These are phyloP conservation scores for Poeciliopsis turneri DNA, from an alignment of 2,797 vertebrate genomes.

Conservation along the genomic window DNA sequence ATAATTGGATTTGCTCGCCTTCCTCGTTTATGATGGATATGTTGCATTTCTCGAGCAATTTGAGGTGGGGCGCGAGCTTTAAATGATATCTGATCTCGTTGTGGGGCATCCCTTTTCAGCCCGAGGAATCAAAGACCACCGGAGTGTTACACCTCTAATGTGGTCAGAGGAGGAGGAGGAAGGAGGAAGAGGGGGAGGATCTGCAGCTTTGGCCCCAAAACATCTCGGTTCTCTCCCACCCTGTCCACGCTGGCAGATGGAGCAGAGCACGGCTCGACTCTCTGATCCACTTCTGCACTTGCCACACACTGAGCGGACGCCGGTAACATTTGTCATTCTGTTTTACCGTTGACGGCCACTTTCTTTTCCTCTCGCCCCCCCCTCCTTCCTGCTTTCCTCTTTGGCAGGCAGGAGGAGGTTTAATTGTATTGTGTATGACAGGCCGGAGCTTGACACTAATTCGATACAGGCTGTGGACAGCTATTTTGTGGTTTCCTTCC, in stretches of 20 bases:
- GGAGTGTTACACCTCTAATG: conserved; percentile 68
- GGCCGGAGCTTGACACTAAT: conserved; percentile 72
- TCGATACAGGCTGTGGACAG: conserved; percentile 70
- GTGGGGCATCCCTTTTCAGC: conserved; percentile 67
- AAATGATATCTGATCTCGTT: conserved; percentile 67
- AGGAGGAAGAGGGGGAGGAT: conserved; percentile 24
- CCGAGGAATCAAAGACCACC: conserved; percentile 72
- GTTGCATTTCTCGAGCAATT: conserved; percentile 59
- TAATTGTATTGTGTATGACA: conserved; percentile 78
- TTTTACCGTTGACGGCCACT: conserved; percentile 60
- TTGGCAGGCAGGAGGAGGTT: conserved; percentile 71
- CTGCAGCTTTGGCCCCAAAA: conserved; percentile 54
- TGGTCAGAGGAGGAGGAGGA: conserved; percentile 54
- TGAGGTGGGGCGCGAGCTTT: conserved; percentile 37
- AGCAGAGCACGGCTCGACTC: conserved; percentile 37
- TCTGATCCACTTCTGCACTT: conserved; percentile 66
- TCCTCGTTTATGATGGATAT: conserved; percentile 61
- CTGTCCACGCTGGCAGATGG: conserved; percentile 56
- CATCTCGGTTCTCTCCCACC: conserved; percentile 58
- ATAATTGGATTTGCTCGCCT: conserved; percentile 48
- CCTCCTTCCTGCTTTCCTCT: conserved; percentile 43
- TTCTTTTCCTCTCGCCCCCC: conserved; percentile 7
- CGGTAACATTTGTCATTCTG: conserved; percentile 60
- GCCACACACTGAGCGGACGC: conserved; percentile 73
- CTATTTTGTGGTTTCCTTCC: conserved; percentile 74